phyloP scores from a whole-genome alignment of 2,888 invertebrate genomes.

The Escarpia spicata region DNA sequence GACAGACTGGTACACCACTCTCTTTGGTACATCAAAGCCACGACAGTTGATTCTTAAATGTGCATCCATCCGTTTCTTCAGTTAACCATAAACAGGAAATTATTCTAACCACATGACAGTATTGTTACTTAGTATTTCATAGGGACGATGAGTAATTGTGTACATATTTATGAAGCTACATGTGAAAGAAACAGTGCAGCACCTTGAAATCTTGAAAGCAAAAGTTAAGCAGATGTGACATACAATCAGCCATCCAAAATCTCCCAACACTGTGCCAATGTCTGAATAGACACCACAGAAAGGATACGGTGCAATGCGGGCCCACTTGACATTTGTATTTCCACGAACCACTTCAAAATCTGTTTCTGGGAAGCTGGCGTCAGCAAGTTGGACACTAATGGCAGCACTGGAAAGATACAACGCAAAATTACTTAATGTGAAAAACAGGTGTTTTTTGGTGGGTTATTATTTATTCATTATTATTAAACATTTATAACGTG shows the following conservation, averaged over 20 bases:
- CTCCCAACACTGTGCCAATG: neutral
- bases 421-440: neutral
- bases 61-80: neutral
- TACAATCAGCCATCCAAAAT: neutral
- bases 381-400: conserved; percentile 85
- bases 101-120: neutral
- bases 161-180: too few relatives aligned
- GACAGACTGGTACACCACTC: neutral
- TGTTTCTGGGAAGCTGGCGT: conserved; percentile 90
- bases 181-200: too few relatives aligned
- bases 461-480: neutral
- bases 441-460: neutral
- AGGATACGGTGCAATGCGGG: conserved; percentile 84
- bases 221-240: neutral
- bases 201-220: too few relatives aligned
- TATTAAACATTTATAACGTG: too few relatives aligned
- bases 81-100: neutral
- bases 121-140: neutral
- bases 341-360: conserved; percentile 92
- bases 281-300: conserved; percentile 33
- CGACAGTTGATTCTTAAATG: neutral
- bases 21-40: neutral
- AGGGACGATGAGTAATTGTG: neutral
- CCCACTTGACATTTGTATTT: conserved; percentile 79
- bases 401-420: conserved; percentile 73